Conservation (phyloP, 1,140 invertebrate species). For the Berghia stephanieae region DNA sequence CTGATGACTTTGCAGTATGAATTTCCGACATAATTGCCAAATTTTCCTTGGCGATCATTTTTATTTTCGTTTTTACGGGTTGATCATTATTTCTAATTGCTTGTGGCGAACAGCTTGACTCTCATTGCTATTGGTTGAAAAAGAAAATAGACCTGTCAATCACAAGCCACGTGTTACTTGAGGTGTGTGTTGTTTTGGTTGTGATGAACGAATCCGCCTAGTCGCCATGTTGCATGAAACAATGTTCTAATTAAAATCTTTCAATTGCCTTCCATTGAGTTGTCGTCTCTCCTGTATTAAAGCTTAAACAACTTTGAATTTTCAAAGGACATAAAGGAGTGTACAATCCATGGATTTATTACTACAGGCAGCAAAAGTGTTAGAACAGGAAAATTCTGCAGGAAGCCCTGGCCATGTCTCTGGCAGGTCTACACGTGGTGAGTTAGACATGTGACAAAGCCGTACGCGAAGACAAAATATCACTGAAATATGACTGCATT, state of each 20-base stretch:
- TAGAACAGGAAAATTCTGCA: conserved; percentile 22
- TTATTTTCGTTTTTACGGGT: no score
- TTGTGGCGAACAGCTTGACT: no score
- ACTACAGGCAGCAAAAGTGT: conserved; percentile 29
- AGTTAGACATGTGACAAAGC: conserved; percentile 22
- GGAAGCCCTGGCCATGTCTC: conserved; percentile 5
- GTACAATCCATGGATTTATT: conserved; percentile 27
- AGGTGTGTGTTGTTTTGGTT: conserved; percentile 32
- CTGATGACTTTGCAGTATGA: no score
- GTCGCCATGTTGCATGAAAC: conserved; percentile 29
- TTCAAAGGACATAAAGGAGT: not conserved
- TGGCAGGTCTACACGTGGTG: conserved; percentile 27
- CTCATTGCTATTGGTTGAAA: conserved; percentile 19
- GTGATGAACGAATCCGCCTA: not conserved
- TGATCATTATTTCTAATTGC: no score
- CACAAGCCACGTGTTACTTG: conserved; percentile 31
- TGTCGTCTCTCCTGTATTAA: not conserved
- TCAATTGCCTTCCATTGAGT: not conserved
- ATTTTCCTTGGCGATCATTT: no score
- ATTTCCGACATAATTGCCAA: no score
- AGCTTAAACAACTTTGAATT: not conserved
- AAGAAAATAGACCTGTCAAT: conserved; percentile 27
- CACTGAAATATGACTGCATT: not conserved
- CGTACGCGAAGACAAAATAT: no score
- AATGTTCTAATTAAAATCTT: not conserved